Base-by-base conservation (phyloP, 2,888 invertebrate species). In the Drosophila kanekoi region DNA sequence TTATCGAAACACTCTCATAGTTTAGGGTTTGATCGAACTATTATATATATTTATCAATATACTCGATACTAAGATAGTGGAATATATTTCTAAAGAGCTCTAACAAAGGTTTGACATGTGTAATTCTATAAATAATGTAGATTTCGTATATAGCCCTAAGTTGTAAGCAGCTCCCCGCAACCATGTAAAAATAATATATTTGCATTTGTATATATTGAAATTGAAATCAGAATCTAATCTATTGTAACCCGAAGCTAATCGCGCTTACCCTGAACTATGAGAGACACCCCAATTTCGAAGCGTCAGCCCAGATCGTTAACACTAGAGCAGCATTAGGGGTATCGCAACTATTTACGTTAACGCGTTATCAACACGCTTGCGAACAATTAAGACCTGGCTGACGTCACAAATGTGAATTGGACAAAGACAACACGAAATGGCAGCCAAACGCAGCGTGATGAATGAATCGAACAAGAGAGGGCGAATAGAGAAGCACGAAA, bases 351-450 rank as follows among this genome's bases (percentile, higher is more conserved):
- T 18, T 37, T 52, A 47, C 18, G 53, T 41, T 57, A 33, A 51
- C 18, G 35, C 56, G 65, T 49, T 65, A 71, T 62, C 57, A 45
- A 20, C 62, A 68, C 40, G 59, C 61, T 51, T 35, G 28, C 43
- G 45, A 48, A 51, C 58, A 54, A 72, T 72, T 72, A 60, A 70
- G 66, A 65, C 35, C 47, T 54, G 44, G 52, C 68, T 78, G 77
- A 81, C 77, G 77, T 81, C 77, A 78, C 74, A 54, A 11, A 23
- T 23, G 32, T 23, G n/a, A 48, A 71, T 58, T 54, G 47, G 64
- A 41, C 33, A 35, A n/a, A 43, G 20, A 11, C 41, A 40, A 40
- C 28, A 11, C 38, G 40, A 57, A 41, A 44, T 16, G 14, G 38
- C 69, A 75, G 56, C 49, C 38, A 60, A 77, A 33, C 78, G 60